Conservation (phyloP, 2,113 vertebrate genomes). For the Willisornis vidua region DNA sequence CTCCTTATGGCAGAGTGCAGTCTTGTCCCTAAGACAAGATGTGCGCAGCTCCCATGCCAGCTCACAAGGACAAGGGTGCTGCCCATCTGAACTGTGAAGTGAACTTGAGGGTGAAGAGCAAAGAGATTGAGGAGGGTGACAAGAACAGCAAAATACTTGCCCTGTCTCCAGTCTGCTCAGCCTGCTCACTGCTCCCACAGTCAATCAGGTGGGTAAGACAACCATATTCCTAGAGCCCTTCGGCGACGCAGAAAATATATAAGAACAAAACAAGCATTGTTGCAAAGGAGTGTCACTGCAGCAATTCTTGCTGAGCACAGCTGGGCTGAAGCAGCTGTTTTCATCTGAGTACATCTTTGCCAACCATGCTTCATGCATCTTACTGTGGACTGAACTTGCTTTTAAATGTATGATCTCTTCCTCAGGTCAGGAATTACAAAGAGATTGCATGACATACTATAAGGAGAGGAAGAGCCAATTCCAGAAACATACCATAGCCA, state of each 20-base stretch:
- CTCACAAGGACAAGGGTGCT: fast-evolving
- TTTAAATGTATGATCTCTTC: background rate
- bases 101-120: background rate
- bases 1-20: background rate
- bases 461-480: background rate
- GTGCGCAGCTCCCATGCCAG: background rate
- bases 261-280: background rate
- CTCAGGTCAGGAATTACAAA: background rate
- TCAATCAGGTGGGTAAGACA: background rate
- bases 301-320: background rate
- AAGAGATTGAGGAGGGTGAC: background rate
- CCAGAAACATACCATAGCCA: background rate
- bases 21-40: background rate
- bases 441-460: background rate
- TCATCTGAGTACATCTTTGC: background rate
- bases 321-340: background rate
- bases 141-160: background rate
- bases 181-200: background rate
- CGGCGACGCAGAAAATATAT: background rate
- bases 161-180: background rate
- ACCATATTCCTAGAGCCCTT: background rate
- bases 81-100: background rate
- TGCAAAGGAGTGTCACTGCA: background rate
- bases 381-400: background rate
- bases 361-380: background rate